These are phyloP conservation scores for Holocentrus rufus DNA, from an alignment of 2,797 vertebrate genomes.

Conservation along the genomic window DNA sequence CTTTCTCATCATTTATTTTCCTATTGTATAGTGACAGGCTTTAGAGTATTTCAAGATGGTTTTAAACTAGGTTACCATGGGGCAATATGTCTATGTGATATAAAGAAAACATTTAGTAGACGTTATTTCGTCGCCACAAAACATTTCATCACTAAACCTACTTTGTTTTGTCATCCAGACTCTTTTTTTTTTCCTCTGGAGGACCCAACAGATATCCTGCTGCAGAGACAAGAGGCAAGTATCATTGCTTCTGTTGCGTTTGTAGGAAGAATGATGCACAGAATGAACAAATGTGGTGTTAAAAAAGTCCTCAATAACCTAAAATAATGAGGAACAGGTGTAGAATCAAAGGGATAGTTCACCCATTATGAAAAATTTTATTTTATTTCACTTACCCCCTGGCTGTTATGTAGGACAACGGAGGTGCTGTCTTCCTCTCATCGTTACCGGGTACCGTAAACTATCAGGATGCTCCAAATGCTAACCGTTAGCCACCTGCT, in stretches of 20 bases:
- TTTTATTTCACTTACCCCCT: too few species aligned
- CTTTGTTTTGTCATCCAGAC: neutral
- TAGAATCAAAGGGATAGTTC: slow-evolving; percentile 9
- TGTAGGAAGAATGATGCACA: slow-evolving; percentile 17
- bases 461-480: too few species aligned
- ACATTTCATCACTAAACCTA: neutral
- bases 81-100: slow-evolving; percentile 12
- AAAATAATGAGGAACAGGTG: slow-evolving; percentile 28
- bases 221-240: neutral
- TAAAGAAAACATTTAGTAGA: slow-evolving; percentile 45
- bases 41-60: slow-evolving; percentile 41
- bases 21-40: slow-evolving; percentile 11
- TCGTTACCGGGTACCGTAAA: too few species aligned
- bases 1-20: neutral
- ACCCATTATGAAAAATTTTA: too few species aligned
- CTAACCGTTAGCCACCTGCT: too few species aligned
- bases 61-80: slow-evolving; percentile 5
- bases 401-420: too few species aligned
- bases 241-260: slow-evolving; percentile 30
- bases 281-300: neutral
- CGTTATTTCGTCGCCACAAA: slow-evolving; percentile 13
- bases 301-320: slow-evolving; percentile 12
- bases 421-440: too few species aligned
- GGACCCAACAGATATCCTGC: slow-evolving; percentile 15
- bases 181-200: neutral